Evolutionary conservation across 1,140 invertebrate species (phyloP).

Genomic region (Pseudomyrmex concolor): DNA sequence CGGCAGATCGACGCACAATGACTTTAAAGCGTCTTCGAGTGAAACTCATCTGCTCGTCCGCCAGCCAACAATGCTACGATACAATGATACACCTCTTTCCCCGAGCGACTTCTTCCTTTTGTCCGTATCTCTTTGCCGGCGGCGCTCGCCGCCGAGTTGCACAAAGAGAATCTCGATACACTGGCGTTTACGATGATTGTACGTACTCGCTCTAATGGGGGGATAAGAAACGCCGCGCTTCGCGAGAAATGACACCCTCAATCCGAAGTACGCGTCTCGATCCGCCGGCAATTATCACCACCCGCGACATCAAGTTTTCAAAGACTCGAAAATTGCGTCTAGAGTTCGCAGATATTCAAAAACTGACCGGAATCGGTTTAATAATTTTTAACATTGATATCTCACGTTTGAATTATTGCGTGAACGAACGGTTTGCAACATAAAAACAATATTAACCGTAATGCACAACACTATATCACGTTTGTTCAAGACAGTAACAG

Average conservation of each 20-base stretch:
- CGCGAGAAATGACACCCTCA: constrained; percentile 9
- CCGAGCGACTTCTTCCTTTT: constrained; percentile 53
- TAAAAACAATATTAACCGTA: too few species aligned
- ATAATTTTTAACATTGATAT: too few species aligned
- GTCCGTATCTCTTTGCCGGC: constrained; percentile 34
- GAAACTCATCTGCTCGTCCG: constrained; percentile 75
- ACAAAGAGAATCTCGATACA: constrained; percentile 9
- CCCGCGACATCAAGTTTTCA: background rate
- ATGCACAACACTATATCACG: background rate
- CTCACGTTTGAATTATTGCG: too few species aligned
- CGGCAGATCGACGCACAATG: constrained; percentile 67
- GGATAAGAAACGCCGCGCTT: constrained; percentile 63
- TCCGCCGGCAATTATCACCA: background rate
- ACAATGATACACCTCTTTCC: constrained; percentile 73
- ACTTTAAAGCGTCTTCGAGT: constrained; percentile 75
- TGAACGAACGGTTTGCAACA: too few species aligned
- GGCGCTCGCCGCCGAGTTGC: constrained; percentile 30
- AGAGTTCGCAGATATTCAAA: too few species aligned
- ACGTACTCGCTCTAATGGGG: constrained; percentile 57
- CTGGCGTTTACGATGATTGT: constrained; percentile 24
- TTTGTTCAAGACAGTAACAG: constrained; percentile 43
- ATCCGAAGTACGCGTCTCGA: background rate
- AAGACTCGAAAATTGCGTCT: too few species aligned
- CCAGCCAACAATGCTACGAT: constrained; percentile 72
- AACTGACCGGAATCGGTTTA: too few species aligned